Evolutionary conservation across 2,888 invertebrate genomes (phyloP), one percentile per base, ranked within the genome.

Genomic region (Pasiphila rectangulata): DNA sequence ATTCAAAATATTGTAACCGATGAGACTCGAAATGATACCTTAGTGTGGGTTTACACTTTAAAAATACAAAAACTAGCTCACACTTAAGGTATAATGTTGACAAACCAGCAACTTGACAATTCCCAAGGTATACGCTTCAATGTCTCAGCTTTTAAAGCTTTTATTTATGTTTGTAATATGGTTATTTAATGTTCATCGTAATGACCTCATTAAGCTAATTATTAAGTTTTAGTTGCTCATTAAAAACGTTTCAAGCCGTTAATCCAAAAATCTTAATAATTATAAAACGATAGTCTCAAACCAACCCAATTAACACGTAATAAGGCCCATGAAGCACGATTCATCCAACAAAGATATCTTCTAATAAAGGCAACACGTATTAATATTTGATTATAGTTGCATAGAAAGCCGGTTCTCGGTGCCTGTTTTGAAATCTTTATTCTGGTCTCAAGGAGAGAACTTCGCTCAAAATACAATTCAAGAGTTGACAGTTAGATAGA

Each of bases 261-360:
- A 51, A 50, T 47, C 46, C 42, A 50, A 51, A 50, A 42, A 47
- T 37, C 46, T 34, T 40, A 47, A 50, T 51, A 29, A 51, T 43
- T 39, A 48, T 52, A 61, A 57, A 63, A 60, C 58, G 48, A 58
- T 59, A 58, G 46, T 46, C 51, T 48, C 55, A 54, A 67, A 67
- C 67, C 66, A 73, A 72, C 61, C 70, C 69, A 81, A 82, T 82
- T 78, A 80, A 72, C 71, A 72, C 69, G 68, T 80, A 78, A 77
- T 73, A 72, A 67, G 67, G 55, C 59, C 67, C 65, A 71, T 76
- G 75, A 77, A 73, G 74, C 69, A 71, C 74, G 72, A 79, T 76
- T 77, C 72, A 74, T 76, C 74, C 67, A 67, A 78, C 75, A 75
- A 75, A 81, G 75, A 77, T 76, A 78, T 77, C 72, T n/a, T n/a